Evolutionary conservation across 2,797 vertebrate genomes (phyloP).

Genomic region (Halcyon chelicuti): DNA sequence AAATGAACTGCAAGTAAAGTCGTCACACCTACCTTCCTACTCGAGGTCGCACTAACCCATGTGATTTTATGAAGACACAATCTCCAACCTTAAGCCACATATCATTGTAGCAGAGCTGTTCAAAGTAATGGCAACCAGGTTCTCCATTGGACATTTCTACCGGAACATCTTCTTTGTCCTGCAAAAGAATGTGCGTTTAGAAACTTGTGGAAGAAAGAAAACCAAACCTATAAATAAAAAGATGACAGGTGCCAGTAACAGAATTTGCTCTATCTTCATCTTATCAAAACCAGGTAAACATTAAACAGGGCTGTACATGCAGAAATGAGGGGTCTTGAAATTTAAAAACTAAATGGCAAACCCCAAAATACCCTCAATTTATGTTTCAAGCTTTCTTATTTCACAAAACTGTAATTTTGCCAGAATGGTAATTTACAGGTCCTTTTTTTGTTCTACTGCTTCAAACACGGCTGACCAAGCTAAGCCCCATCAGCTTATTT

Average conservation of each 20-base stretch:
- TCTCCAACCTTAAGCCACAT: conserved; percentile 96
- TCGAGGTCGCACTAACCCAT: conserved; percentile 92
- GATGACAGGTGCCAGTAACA: background rate
- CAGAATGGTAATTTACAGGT: background rate
- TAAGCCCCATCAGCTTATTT: background rate
- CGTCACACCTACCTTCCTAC: conserved; percentile 88
- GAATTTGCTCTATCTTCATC: background rate
- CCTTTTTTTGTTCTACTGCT: background rate
- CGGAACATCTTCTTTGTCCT: conserved; percentile 95
- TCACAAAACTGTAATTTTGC: background rate
- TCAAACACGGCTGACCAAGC: background rate
- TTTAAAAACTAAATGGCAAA: background rate
- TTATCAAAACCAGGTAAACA: background rate
- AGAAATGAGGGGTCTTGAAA: background rate
- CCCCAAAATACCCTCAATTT: background rate
- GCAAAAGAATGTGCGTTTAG: conserved; percentile 17
- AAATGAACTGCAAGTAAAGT: background rate
- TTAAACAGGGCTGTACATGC: background rate
- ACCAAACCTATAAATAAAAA: background rate
- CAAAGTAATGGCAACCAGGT: conserved; percentile 95
- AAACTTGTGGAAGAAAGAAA: conserved; percentile 6
- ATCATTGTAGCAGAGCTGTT: conserved; percentile 95
- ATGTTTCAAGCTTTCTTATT: background rate
- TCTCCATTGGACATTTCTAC: conserved; percentile 95
- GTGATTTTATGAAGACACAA: conserved; percentile 95